Evolutionary conservation across 2,888 invertebrate species (phyloP).

Genomic region (Toxonevra muliebris): DNA sequence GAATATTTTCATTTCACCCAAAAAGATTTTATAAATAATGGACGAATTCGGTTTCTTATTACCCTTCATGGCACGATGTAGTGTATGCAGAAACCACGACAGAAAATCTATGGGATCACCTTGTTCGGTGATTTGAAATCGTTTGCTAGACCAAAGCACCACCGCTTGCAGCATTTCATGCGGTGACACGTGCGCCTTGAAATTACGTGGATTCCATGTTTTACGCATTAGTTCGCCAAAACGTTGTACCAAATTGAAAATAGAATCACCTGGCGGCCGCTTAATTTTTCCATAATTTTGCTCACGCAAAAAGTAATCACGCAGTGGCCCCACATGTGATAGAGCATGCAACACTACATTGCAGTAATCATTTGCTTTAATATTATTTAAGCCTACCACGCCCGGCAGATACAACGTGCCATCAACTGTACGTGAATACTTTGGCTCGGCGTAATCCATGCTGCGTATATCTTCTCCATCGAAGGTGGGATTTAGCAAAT

Average conservation of each 20-base stretch:
- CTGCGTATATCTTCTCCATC: constrained; percentile 81
- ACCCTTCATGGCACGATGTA: constrained; percentile 94
- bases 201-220: constrained; percentile 98
- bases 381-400: constrained; percentile 97
- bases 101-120: constrained; percentile 98
- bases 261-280: constrained; percentile 94
- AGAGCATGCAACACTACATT: constrained; percentile 97
- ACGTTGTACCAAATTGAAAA: constrained; percentile 85
- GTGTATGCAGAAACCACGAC: constrained; percentile 97
- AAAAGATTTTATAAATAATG: constrained; percentile 93
- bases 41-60: constrained; percentile 88
- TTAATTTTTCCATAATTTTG: constrained; percentile 89
- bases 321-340: constrained; percentile 91
- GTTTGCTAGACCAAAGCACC: constrained; percentile 94
- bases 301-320: constrained; percentile 95
- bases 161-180: constrained; percentile 99
- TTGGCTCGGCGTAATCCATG: constrained; percentile 74
- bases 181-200: constrained; percentile 99
- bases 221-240: constrained; percentile 97
- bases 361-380: constrained; percentile 99
- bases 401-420: constrained; percentile 97
- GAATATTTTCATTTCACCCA: constrained; percentile 89
- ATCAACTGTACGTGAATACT: constrained; percentile 93
- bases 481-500: constrained; percentile 97
- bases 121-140: constrained; percentile 98